Base-by-base conservation (phyloP, 2,888 invertebrate species). In the Acronicta aceris region DNA sequence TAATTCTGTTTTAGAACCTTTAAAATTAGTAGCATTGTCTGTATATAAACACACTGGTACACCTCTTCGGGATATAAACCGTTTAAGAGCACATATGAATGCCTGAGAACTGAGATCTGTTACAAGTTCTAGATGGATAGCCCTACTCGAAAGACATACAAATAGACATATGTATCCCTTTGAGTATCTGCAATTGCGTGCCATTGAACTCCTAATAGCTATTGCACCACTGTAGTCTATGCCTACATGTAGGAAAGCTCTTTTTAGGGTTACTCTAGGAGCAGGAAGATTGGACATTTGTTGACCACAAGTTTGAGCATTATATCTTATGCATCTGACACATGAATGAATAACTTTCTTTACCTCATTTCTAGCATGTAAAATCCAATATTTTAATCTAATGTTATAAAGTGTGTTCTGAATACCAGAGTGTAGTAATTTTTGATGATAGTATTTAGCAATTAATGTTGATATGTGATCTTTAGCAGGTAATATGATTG, bases 161-260 rank as follows among this genome's bases (percentile, higher is more conserved):
- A 30, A 30, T 30, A 30, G 30, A 30, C 30, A 30, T 30, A 30
- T 30, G 30, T 30, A 30, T 30, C 30, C 30, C 30, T 30, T 30
- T 30, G 30, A 8, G 7, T 30, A 30, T 9, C 9, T 30, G 9
- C 7, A 30, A 9, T 30, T 30, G 6, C 30, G 30, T 8, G 30
- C 6, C 30, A 30, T 65, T 9, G 49, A 27, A 54, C 46, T 59
- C 17, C 55, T 49, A 15, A 69, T 58, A 38, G 48, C 21, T 45
- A 61, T 56, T 17, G 65, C 57, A 16, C 68, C 68, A 53, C 61
- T 59, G 38, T 49, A 69, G 56, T 69, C 68, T 41, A 69, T 41
- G 5, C 65, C 62, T 45, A 56, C 54, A 59, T 65, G 65, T 13
- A 21, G n/a, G 25, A 65, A 65, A 6, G 65, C 51, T 27, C 60